Conservation (phyloP, 2,113 vertebrate species). For the Microcebus griseorufus region DNA sequence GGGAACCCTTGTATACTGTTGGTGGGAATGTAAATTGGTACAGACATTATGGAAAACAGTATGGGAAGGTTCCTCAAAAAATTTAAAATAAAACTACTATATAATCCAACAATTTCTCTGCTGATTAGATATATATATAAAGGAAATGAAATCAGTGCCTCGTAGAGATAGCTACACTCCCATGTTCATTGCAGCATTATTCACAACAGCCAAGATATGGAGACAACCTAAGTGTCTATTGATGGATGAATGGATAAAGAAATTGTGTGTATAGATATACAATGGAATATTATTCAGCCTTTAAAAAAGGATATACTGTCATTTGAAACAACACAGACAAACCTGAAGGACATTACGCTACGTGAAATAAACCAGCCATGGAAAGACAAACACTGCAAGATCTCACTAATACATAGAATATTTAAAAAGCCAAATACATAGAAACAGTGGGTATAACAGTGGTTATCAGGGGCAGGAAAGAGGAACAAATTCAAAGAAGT, state of each 20-base stretch:
- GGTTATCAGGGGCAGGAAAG: not conserved
- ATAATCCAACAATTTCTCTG: not conserved
- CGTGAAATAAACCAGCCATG: not conserved
- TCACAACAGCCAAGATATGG: not conserved
- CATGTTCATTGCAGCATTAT: not conserved
- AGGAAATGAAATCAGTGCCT: not conserved
- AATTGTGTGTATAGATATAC: not conserved
- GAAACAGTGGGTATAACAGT: not conserved
- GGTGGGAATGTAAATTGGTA: not conserved
- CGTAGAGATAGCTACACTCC: not conserved
- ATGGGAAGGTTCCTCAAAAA: not conserved
- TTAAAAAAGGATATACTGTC: not conserved
- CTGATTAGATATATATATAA: not conserved
- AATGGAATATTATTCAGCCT: not conserved
- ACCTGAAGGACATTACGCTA: not conserved
- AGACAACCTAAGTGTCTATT: not conserved
- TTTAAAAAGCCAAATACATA: not conserved
- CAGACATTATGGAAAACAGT: not conserved
- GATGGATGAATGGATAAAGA: not conserved
- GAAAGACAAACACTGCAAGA: not conserved
- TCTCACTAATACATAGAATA: not conserved
- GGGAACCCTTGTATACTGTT: not conserved
- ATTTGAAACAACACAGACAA: not conserved
- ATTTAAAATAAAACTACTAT: not conserved
- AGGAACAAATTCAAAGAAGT: not conserved